Evolutionary conservation across 1,140 invertebrate genomes (phyloP).

Genomic region (Metaphire vulgaris): DNA sequence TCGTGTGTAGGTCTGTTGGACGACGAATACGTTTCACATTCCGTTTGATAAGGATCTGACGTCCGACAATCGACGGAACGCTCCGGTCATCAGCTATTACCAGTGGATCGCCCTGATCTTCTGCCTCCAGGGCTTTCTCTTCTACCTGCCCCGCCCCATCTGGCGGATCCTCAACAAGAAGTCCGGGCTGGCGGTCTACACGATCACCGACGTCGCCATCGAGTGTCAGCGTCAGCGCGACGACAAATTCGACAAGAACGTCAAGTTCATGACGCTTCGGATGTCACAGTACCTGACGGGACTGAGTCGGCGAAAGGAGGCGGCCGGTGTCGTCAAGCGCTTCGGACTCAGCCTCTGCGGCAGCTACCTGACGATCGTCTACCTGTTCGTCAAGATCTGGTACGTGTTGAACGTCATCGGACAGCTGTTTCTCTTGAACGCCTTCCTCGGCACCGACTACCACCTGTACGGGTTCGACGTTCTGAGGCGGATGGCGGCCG

Average conservation of each 20-base stretch:
- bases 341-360: conserved; percentile 30
- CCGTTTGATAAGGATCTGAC: conserved; percentile 54
- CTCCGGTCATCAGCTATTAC: conserved; percentile 67
- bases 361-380: conserved; percentile 45
- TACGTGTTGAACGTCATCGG: conserved; percentile 47
- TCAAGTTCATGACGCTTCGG: conserved; percentile 35
- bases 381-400: conserved; percentile 49
- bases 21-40: conserved; percentile 53
- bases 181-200: conserved; percentile 39
- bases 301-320: background rate
- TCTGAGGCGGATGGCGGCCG: conserved; percentile 38
- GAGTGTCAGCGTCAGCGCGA: conserved; percentile 31
- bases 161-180: conserved; percentile 50
- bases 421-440: conserved; percentile 49
- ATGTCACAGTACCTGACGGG: conserved; percentile 49
- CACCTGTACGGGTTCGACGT: conserved; percentile 45
- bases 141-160: conserved; percentile 75
- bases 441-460: conserved; percentile 44
- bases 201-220: conserved; percentile 29
- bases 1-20: conserved; percentile 53
- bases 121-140: conserved; percentile 81
- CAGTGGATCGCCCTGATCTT: conserved; percentile 90
- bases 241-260: conserved; percentile 47
- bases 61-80: conserved; percentile 2
- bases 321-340: background rate